These are phyloP conservation scores for Cataglyphis rosenhaueri DNA, from an alignment of 2,888 invertebrate species.

Conservation along the genomic window DNA sequence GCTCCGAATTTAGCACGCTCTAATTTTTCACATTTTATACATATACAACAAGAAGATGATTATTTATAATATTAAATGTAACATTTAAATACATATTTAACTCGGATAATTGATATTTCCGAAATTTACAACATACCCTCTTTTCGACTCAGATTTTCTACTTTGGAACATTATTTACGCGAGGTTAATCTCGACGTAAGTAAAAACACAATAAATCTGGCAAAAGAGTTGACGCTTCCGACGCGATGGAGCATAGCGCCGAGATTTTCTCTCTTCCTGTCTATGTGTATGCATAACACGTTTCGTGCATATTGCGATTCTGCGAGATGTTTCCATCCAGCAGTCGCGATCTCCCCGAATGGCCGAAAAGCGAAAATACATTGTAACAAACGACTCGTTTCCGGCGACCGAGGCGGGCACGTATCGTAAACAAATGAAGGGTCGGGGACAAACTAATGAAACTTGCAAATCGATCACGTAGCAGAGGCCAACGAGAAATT, in stretches of 20 bases:
- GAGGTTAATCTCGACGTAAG: constrained; percentile 56
- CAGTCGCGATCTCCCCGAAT: constrained; percentile 50
- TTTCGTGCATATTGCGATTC: constrained; percentile 71
- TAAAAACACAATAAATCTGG: constrained; percentile 67
- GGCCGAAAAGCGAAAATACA: constrained; percentile 64
- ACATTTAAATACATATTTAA: not conserved
- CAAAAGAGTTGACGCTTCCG: constrained; percentile 59
- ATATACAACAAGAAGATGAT: not conserved
- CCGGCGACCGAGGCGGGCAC: constrained; percentile 23
- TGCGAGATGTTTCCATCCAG: constrained; percentile 47
- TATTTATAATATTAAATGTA: not conserved
- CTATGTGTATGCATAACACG: constrained; percentile 65
- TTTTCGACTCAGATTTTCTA: constrained; percentile 8
- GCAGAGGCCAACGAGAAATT: constrained; percentile 40
- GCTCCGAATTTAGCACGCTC: not conserved
- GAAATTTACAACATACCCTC: not conserved
- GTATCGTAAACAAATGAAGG: constrained; percentile 55
- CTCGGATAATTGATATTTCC: not conserved
- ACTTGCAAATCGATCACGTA: constrained; percentile 58
- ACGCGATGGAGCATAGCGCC: constrained; percentile 56
- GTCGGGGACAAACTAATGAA: constrained; percentile 49
- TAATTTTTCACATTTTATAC: not conserved
- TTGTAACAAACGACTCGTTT: constrained; percentile 66
- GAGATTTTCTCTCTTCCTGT: constrained; percentile 64
- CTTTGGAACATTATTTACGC: constrained; percentile 6